phyloP scores from a whole-genome alignment of 2,888 invertebrate genomes.

The Cosmia trapezina region DNA sequence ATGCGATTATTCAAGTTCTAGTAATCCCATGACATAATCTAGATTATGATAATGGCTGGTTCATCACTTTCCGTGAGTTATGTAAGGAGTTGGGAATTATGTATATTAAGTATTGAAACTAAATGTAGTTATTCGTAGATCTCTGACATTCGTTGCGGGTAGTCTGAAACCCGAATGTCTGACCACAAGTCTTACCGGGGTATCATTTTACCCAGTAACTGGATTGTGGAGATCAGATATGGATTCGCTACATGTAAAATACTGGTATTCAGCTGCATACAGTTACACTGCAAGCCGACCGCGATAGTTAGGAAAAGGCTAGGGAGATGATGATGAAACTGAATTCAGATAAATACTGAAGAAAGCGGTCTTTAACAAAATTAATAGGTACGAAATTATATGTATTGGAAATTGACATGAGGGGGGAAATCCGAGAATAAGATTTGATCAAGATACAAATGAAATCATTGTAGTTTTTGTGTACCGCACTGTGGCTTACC shows the following conservation, averaged over 20 bases:
- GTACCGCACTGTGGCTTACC: background rate
- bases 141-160: background rate
- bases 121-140: background rate
- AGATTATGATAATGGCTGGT: constrained; percentile 73
- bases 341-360: background rate
- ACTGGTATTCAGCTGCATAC: background rate
- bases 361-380: background rate
- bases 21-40: constrained; percentile 89
- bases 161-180: background rate
- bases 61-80: constrained; percentile 6
- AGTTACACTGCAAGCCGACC: background rate
- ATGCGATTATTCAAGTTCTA: constrained; percentile 85
- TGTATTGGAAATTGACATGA: background rate
- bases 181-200: background rate
- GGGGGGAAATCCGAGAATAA: too few relatives aligned
- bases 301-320: background rate
- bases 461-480: background rate
- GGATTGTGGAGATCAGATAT: background rate
- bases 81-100: background rate
- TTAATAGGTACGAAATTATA: background rate
- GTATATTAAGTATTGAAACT: background rate
- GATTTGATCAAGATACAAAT: background rate
- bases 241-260: background rate
- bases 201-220: background rate
- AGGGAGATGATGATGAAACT: background rate